Evolutionary conservation across 1,140 invertebrate species (phyloP).

Genomic region (Bombus soroeensis): DNA sequence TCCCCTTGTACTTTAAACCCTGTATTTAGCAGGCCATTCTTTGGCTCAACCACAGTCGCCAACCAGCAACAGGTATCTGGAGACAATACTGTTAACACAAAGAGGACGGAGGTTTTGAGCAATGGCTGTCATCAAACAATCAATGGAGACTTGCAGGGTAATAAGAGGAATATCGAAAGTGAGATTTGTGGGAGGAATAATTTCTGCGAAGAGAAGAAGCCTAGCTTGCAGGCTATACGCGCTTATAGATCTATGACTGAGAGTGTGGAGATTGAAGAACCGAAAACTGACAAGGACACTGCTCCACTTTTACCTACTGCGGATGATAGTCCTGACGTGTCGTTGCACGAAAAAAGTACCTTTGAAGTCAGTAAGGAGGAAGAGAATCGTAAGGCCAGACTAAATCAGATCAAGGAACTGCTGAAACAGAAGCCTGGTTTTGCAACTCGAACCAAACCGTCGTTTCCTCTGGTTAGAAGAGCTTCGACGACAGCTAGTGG

Average conservation of each 20-base stretch:
- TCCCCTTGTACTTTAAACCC: slow-evolving; percentile 65
- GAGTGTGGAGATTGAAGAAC: slow-evolving; percentile 32
- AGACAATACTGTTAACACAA: background rate
- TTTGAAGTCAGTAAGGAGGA: slow-evolving; percentile 64
- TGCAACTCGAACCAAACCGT: slow-evolving; percentile 73
- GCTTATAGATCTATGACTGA: slow-evolving; percentile 46
- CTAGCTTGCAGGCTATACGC: slow-evolving; percentile 33
- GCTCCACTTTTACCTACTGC: slow-evolving; percentile 14
- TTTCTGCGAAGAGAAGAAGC: background rate
- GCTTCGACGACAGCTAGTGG: slow-evolving; percentile 83
- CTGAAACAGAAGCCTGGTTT: slow-evolving; percentile 85
- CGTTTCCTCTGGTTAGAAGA: slow-evolving; percentile 86
- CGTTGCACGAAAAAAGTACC: slow-evolving; percentile 34
- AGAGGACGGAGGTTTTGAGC: background rate
- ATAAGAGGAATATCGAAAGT: background rate
- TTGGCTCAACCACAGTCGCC: slow-evolving; percentile 6
- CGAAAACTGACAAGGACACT: slow-evolving; percentile 33
- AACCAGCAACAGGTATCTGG: slow-evolving; percentile 4
- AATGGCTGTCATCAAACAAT: background rate
- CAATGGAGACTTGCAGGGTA: background rate
- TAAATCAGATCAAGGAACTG: slow-evolving; percentile 88
- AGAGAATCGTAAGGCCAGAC: slow-evolving; percentile 83
- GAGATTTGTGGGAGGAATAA: background rate
- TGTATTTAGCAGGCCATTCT: slow-evolving; percentile 56
- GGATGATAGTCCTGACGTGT: slow-evolving; percentile 1